Evolutionary conservation across 2,113 vertebrate genomes (phyloP).

Genomic region (Anseranas semipalmata): DNA sequence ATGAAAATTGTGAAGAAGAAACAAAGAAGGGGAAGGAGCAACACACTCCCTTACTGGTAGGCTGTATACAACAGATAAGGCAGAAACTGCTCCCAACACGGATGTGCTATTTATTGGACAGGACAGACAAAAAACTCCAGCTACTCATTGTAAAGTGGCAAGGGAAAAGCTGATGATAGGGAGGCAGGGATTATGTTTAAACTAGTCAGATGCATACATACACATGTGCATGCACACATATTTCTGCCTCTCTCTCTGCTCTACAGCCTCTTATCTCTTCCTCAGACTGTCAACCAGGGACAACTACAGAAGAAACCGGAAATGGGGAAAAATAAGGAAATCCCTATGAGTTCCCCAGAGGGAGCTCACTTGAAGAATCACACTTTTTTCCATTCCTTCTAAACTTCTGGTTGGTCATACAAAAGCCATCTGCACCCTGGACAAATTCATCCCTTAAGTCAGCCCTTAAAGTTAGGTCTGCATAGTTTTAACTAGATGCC

Average conservation of each 20-base stretch:
- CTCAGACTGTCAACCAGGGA: neutral
- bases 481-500: neutral
- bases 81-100: neutral
- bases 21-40: neutral
- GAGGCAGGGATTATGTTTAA: neutral
- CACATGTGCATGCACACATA: neutral
- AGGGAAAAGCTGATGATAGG: neutral
- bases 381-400: neutral
- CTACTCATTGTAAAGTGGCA: neutral
- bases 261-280: neutral
- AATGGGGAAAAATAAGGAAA: neutral
- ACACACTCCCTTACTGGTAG: neutral
- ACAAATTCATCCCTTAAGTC: neutral
- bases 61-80: constrained; percentile 2
- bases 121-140: neutral
- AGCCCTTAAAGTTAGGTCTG: neutral
- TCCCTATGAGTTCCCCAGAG: neutral
- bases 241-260: neutral
- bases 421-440: neutral
- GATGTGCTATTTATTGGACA: neutral
- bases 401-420: neutral
- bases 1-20: neutral
- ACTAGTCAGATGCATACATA: neutral
- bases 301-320: neutral
- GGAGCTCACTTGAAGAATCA: neutral